Evolutionary conservation across 2,797 vertebrate species (phyloP).

Genomic region (Dallia pectoralis): DNA sequence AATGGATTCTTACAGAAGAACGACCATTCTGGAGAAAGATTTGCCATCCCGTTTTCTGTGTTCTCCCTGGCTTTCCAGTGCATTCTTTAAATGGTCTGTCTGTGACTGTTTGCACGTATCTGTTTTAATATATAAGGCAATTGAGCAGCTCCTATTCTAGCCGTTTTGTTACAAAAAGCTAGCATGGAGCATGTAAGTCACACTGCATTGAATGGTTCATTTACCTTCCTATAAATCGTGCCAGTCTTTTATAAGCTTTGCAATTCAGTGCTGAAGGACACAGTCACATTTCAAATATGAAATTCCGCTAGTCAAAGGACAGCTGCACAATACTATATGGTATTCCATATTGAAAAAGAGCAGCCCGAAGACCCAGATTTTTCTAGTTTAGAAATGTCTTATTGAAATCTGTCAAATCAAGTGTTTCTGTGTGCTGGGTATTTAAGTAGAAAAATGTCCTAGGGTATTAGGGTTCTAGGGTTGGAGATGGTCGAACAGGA

Average conservation of each 20-base stretch:
- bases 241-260: slow-evolving; percentile 9
- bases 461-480: neutral
- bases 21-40: neutral
- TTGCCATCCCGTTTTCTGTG: slow-evolving; percentile 3
- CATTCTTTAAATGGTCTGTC: neutral
- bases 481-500: neutral
- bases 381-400: neutral
- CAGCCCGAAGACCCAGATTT: neutral
- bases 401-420: neutral
- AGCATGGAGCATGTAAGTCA: slow-evolving; percentile 4
- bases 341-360: slow-evolving; percentile 2
- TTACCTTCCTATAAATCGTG: neutral
- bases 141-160: slow-evolving; percentile 7
- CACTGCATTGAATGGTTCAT: slow-evolving; percentile 13
- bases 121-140: slow-evolving; percentile 11
- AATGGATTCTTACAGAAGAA: slow-evolving; percentile 6
- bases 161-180: neutral
- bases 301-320: neutral
- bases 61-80: neutral
- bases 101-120: slow-evolving; percentile 7
- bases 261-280: neutral
- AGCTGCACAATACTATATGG: neutral
- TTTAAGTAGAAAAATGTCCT: too few relatives aligned
- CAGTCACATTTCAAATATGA: slow-evolving; percentile 1
- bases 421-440: neutral